These are phyloP conservation scores for Acleris emargana DNA, from an alignment of 2,888 invertebrate species.

Conservation along the genomic window DNA sequence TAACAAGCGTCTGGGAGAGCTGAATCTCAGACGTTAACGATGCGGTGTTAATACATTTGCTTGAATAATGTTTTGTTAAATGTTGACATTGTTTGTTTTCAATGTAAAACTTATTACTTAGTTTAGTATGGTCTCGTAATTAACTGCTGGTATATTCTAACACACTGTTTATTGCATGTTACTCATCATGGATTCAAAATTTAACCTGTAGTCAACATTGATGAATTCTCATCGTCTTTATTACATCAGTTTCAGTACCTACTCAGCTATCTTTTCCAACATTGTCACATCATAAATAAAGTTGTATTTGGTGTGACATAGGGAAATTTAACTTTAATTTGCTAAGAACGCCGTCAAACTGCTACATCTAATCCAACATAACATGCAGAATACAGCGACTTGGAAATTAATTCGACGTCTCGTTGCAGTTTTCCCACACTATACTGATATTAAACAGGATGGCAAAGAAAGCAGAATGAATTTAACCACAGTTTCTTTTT, in stretches of 20 bases:
- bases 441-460: conserved; percentile 3
- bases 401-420: conserved; percentile 28
- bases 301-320: background rate
- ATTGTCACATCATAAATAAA: background rate
- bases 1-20: conserved; percentile 12
- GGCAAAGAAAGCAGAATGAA: background rate
- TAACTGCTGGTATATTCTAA: background rate
- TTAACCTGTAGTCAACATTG: too few relatives aligned
- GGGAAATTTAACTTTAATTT: conserved; percentile 3
- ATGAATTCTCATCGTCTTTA: too few relatives aligned
- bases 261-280: background rate
- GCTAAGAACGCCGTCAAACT: conserved; percentile 7
- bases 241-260: too few relatives aligned
- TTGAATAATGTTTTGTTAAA: background rate
- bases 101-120: background rate
- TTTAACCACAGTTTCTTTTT: too few relatives aligned
- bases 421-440: conserved; percentile 11
- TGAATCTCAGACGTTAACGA: conserved; percentile 7
- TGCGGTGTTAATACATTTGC: conserved; percentile 8
- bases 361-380: conserved; percentile 6
- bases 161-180: too few relatives aligned
- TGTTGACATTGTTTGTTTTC: background rate
- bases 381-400: conserved; percentile 19
- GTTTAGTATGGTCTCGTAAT: background rate
- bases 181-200: too few relatives aligned